These are phyloP conservation scores for Cepaea hortensis DNA, from an alignment of 2,888 invertebrate species.

Conservation along the genomic window DNA sequence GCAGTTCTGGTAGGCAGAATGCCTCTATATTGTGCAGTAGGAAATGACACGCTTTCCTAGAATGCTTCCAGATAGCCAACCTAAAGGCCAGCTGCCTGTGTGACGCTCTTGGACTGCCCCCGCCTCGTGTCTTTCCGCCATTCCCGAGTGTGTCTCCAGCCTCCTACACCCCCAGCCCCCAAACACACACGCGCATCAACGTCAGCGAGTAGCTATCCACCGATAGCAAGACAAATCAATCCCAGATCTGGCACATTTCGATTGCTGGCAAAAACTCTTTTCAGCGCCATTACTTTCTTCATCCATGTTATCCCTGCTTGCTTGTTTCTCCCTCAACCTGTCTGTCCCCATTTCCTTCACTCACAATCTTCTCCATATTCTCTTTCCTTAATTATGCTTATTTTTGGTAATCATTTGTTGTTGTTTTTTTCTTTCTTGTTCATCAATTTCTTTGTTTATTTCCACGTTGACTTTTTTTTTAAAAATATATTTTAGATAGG, in stretches of 20 bases:
- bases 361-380: not conserved
- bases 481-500: not conserved
- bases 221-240: constrained; percentile 13
- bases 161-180: not conserved
- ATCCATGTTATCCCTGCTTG: not conserved
- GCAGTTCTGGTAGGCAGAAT: too few species aligned
- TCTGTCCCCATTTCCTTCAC: not conserved
- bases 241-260: constrained; percentile 14
- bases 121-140: not conserved
- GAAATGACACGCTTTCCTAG: too few species aligned
- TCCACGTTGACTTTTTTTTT: not conserved
- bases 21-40: too few species aligned
- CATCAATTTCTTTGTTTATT: not conserved
- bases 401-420: not conserved
- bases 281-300: not conserved
- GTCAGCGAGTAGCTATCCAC: not conserved
- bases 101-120: not conserved
- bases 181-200: not conserved
- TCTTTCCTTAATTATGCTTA: not conserved
- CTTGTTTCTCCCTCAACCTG: not conserved
- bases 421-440: not conserved
- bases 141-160: not conserved
- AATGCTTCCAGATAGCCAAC: not conserved
- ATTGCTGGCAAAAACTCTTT: not conserved
- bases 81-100: not conserved